These are phyloP conservation scores for Eupeodes luniger DNA, from an alignment of 2,888 invertebrate genomes.

Conservation along the genomic window DNA sequence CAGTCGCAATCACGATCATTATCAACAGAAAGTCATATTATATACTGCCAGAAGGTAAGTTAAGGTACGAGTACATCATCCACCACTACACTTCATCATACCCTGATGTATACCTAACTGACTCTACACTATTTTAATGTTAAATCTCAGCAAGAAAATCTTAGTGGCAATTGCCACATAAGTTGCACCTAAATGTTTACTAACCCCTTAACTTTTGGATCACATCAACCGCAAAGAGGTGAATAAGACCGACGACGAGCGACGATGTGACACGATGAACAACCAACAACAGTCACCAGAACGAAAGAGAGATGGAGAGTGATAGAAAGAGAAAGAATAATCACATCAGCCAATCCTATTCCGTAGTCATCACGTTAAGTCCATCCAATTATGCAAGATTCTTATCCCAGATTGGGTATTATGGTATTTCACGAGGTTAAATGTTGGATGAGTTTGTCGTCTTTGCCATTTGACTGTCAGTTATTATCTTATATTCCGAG, in stretches of 20 bases:
- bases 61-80: constrained; percentile 9
- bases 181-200: constrained; percentile 64
- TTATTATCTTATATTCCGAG: constrained; percentile 21
- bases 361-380: constrained; percentile 38
- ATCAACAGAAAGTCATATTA: constrained; percentile 4
- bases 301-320: neutral
- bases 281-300: neutral
- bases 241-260: no score
- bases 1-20: constrained; percentile 32
- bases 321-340: neutral
- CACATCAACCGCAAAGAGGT: no score
- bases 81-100: constrained; percentile 27
- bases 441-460: constrained; percentile 62
- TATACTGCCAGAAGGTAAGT: neutral
- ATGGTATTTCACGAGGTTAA: constrained; percentile 73
- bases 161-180: constrained; percentile 61
- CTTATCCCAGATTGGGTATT: constrained; percentile 62
- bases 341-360: constrained; percentile 56
- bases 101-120: neutral
- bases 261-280: neutral
- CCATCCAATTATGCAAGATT: constrained; percentile 75
- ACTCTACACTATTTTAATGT: constrained; percentile 21
- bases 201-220: constrained; percentile 39
- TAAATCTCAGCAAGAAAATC: constrained; percentile 45
- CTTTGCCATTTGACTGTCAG: constrained; percentile 62